Conservation (phyloP, 1,140 invertebrate species). For the Contarinia nasturtii region DNA sequence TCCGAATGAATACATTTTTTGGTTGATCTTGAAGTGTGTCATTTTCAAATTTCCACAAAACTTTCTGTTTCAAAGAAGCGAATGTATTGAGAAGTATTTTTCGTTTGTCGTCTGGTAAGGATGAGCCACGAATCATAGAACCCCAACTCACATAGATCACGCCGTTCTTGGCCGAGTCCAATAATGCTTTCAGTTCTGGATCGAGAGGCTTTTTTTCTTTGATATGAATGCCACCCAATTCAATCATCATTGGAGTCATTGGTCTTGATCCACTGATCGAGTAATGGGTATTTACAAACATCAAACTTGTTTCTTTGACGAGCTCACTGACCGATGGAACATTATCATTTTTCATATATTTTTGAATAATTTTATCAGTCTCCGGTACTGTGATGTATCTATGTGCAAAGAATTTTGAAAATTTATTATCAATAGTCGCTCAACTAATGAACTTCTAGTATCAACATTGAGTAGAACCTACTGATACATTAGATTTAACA, state of each 20-base stretch:
- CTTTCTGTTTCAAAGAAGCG: constrained; percentile 33
- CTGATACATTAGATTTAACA: constrained; percentile 16
- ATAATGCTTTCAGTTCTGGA: constrained; percentile 29
- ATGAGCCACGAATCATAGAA: constrained; percentile 38
- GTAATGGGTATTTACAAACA: constrained; percentile 37
- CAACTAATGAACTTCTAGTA: too few species aligned
- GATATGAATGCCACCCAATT: constrained; percentile 39
- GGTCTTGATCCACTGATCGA: constrained; percentile 29
- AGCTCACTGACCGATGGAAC: constrained; percentile 20
- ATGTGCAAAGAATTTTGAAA: too few species aligned
- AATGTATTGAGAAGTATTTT: constrained; percentile 38
- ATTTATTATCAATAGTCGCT: too few species aligned
- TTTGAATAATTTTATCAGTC: too few species aligned
- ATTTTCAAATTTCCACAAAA: constrained; percentile 56
- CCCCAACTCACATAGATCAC: constrained; percentile 55
- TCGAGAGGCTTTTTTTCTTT: background rate
- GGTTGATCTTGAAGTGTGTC: constrained; percentile 33
- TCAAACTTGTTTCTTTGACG: constrained; percentile 29
- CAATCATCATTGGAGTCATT: constrained; percentile 31
- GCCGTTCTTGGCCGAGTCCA: constrained; percentile 35
- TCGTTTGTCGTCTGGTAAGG: constrained; percentile 33
- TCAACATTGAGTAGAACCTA: constrained; percentile 5
- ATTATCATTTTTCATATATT: constrained; percentile 13
- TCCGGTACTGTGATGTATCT: too few species aligned
- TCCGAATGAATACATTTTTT: constrained; percentile 38